These are phyloP conservation scores for Pitta sordida DNA, from an alignment of 2,113 vertebrate genomes.

Conservation along the genomic window DNA sequence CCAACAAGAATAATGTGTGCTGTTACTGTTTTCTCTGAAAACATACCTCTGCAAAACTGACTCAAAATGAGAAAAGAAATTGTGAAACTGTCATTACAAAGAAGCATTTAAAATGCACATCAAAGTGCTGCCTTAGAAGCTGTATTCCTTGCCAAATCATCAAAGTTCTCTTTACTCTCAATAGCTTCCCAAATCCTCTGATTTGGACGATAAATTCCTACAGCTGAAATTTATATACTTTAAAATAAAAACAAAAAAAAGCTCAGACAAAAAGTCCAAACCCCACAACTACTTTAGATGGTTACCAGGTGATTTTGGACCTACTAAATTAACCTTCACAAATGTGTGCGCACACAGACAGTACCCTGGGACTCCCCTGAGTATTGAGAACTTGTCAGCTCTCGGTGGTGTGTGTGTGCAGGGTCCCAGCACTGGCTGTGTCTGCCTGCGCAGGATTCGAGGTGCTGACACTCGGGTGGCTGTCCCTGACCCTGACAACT, in stretches of 20 bases:
- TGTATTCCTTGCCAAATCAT: constrained; percentile 37
- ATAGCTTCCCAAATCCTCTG: constrained; percentile 29
- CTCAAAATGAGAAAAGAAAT: constrained; percentile 10
- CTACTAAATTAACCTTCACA: neutral
- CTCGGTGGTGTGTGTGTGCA: rapidly evolving
- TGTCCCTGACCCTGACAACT: neutral
- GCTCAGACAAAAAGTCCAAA: neutral
- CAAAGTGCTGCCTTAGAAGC: constrained; percentile 26
- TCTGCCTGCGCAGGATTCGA: neutral
- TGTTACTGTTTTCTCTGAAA: constrained; percentile 51
- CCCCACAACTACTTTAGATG: neutral
- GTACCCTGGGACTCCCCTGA: neutral
- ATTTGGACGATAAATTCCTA: constrained; percentile 17
- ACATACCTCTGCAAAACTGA: constrained; percentile 6
- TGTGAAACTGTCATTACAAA: constrained; percentile 46
- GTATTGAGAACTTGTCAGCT: neutral
- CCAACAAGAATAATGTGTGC: neutral
- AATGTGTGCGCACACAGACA: neutral
- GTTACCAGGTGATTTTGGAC: neutral
- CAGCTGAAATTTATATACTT: neutral
- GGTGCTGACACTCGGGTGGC: neutral
- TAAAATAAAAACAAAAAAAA: neutral
- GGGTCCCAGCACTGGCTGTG: neutral
- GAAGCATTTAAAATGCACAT: constrained; percentile 56
- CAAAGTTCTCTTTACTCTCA: constrained; percentile 32